Percentiles rank a stretch among this genome's conserved stretches.
These are phyloP conservation scores for Luperina testacea DNA, from an alignment of 2,888 invertebrate genomes.

Conservation along the genomic window DNA sequence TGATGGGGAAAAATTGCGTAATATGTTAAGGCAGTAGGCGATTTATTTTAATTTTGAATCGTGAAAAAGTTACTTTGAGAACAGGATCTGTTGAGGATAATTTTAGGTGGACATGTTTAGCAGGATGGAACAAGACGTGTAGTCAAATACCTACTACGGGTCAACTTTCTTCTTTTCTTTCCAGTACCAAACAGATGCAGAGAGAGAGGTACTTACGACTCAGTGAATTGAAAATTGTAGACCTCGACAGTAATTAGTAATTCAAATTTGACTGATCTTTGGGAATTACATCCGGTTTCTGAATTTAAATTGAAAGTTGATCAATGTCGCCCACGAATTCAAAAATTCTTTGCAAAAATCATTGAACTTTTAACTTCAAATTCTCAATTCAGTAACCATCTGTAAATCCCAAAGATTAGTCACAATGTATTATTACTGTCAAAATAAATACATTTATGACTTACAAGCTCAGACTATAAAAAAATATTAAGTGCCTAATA, in stretches of 20 bases:
- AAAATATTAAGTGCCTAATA: constrained; percentile 42
- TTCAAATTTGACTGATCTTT: not conserved
- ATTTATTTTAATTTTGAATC: constrained; percentile 27
- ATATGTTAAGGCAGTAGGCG: constrained; percentile 9
- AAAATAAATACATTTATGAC: constrained; percentile 32
- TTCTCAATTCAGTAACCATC: not conserved
- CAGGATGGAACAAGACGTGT: not conserved
- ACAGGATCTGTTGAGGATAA: not conserved
- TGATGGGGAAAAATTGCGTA: constrained; percentile 33
- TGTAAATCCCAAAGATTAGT: not conserved
- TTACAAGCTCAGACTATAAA: constrained; percentile 38
- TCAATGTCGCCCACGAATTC: not conserved
- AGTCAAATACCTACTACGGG: not conserved
- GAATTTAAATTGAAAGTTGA: not conserved
- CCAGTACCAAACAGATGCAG: not conserved
- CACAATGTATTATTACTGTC: not conserved
- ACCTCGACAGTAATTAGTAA: not conserved
- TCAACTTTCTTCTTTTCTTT: not conserved
- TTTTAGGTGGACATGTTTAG: not conserved
- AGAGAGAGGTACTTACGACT: not conserved
- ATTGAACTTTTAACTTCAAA: not conserved
- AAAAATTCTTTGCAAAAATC: not conserved
- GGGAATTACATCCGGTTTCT: not conserved
- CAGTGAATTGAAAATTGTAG: not conserved
- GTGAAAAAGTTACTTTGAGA: not conserved